These are phyloP conservation scores for Muscidifurax raptorellus DNA, from an alignment of 1,140 invertebrate genomes.

Conservation along the genomic window DNA sequence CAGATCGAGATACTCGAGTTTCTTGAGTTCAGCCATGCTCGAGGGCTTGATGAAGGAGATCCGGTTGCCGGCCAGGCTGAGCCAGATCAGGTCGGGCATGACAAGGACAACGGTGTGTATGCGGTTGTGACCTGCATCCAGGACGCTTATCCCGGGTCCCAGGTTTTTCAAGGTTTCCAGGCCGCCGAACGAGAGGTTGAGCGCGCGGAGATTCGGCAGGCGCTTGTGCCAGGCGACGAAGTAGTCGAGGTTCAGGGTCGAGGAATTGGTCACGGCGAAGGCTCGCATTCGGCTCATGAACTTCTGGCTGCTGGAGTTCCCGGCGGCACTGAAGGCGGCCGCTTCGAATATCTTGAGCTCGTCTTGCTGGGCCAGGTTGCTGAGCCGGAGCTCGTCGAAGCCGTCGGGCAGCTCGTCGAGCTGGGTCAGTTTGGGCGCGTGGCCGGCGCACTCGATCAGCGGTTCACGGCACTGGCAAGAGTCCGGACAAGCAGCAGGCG, in stretches of 20 bases:
- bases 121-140: slow-evolving; percentile 39
- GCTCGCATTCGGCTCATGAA: slow-evolving; percentile 43
- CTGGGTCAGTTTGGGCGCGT: slow-evolving; percentile 3
- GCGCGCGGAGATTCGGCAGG: slow-evolving; percentile 63
- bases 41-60: slow-evolving; percentile 75
- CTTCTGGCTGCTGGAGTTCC: slow-evolving; percentile 55
- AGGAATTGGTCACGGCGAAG: slow-evolving; percentile 65
- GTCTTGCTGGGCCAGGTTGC: neutral
- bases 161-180: slow-evolving; percentile 64
- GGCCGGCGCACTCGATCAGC: slow-evolving; percentile 39
- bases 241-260: slow-evolving; percentile 49
- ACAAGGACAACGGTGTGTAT: slow-evolving; percentile 38
- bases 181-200: slow-evolving; percentile 79
- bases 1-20: slow-evolving; percentile 78
- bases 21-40: slow-evolving; percentile 72
- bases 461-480: slow-evolving; percentile 60
- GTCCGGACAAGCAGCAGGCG: slow-evolving; percentile 64
- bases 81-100: slow-evolving; percentile 68
- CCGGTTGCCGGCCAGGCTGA: slow-evolving; percentile 77
- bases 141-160: neutral
- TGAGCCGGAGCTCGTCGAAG: neutral
- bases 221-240: slow-evolving; percentile 36
- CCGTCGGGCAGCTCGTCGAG: slow-evolving; percentile 14
- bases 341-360: slow-evolving; percentile 26
- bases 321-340: slow-evolving; percentile 38